Evolutionary conservation across 2,113 vertebrate genomes (phyloP), one percentile per base, ranked within the genome.

Genomic region (Syngnathus typhle): DNA sequence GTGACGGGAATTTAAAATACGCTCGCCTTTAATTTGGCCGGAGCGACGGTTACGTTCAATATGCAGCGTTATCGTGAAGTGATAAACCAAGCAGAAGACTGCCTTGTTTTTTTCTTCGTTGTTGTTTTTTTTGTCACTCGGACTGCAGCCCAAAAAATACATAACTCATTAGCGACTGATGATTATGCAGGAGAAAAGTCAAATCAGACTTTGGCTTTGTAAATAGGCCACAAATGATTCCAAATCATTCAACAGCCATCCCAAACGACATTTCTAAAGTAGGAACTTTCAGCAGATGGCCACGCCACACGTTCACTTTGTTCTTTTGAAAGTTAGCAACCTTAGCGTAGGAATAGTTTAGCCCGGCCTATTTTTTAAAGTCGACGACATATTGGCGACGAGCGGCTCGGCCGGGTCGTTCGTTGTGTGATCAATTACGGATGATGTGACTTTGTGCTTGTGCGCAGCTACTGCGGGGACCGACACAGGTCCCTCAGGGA

Each of bases 21-120:
- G 69, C 63, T 73, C 65, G 66, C 70, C 70, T 36, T 16, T 68
- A 65, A 43, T 75, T 15, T 68, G 60, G 69, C 60, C 9, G 44
- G 43, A 59, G 11, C 46, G 69, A 13, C 44, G 36, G 1, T 21
- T 66, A 37, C 65, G 16, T 38, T 43, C 46, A 64, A 68, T 43
- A 21, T 75, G 51, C 60, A 2, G 15, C 46, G 60, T 58, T 70
- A 38, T 2, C 11, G 10, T 19, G 67, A 70, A 64, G 54, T 58
- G 11, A 60, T 54, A 56, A 27, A 12, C 72, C 41, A 11, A 12
- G 54, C 72, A 64, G 58, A 65, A 72, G 38, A 1, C 32, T 9
- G 19, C 6, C 7, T 49, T 32, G 27, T 32, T 32, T 32, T 27
- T 27, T 27, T 19, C n/a, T 27, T 19, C n/a, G 6, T 19, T 19